Conservation (phyloP, 1,140 invertebrate species). For the Magallana ariakensis region DNA sequence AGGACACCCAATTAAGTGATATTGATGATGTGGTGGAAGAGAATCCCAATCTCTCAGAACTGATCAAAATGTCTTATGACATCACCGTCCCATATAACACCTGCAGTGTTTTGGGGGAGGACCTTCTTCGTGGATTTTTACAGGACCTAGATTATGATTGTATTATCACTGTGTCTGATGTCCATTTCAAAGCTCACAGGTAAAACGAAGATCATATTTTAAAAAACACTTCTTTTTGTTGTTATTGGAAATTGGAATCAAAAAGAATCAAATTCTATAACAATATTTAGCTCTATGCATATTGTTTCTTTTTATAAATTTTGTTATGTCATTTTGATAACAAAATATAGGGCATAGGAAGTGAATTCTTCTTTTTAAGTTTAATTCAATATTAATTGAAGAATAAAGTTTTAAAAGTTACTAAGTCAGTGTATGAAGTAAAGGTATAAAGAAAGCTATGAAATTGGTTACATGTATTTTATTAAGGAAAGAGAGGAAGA, state of each 20-base stretch:
- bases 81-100: conserved; percentile 75
- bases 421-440: no score
- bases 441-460: no score
- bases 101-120: conserved; percentile 88
- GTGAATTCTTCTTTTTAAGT: no score
- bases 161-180: conserved; percentile 85
- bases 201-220: conserved; percentile 53
- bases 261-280: not conserved
- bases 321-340: no score
- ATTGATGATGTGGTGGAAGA: not conserved
- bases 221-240: not conserved
- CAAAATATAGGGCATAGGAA: no score
- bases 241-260: not conserved
- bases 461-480: no score
- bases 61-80: conserved; percentile 55
- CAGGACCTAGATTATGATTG: conserved; percentile 93
- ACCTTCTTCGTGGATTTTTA: conserved; percentile 92
- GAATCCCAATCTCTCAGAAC: conserved; percentile 43
- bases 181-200: conserved; percentile 91
- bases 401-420: no score
- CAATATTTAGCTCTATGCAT: no score
- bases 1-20: conserved; percentile 6
- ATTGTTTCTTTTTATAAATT: no score
- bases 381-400: no score
- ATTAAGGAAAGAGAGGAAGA: no score